Evolutionary conservation across 2,888 invertebrate genomes (phyloP).

Genomic region (Muscina levida): DNA sequence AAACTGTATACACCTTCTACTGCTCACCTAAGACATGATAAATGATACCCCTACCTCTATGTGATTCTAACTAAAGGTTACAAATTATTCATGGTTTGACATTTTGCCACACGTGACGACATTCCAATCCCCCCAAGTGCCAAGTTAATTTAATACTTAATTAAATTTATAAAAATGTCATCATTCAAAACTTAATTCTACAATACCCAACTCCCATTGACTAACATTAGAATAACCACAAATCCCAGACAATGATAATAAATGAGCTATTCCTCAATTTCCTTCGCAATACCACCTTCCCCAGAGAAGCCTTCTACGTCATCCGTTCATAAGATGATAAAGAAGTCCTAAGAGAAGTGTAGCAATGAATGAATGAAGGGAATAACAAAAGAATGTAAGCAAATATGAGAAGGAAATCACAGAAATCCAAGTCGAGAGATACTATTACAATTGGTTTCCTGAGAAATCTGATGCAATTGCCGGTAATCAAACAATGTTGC

Average conservation of each 20-base stretch:
- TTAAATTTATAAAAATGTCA: conserved; percentile 55
- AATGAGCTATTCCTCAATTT: background rate
- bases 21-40: too few relatives aligned
- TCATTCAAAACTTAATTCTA: conserved; percentile 48
- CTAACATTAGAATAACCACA: background rate
- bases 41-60: too few relatives aligned
- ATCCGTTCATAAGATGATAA: too few relatives aligned
- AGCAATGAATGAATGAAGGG: too few relatives aligned
- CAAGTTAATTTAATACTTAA: conserved; percentile 46
- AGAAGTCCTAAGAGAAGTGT: too few relatives aligned
- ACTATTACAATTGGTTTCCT: conserved; percentile 61
- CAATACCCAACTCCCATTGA: background rate
- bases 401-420: conserved; percentile 49
- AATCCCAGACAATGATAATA: background rate
- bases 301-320: too few relatives aligned
- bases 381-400: background rate
- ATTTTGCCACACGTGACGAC: too few relatives aligned
- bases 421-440: conserved; percentile 44
- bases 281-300: too few relatives aligned
- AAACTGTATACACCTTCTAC: too few relatives aligned
- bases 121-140: background rate
- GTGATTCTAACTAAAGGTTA: too few relatives aligned
- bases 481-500: conserved; percentile 59
- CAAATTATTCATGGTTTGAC: background rate
- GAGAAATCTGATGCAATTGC: conserved; percentile 60